A percentile compares a stretch with the other conserved stretches of the same genome.
Conservation (phyloP, 2,113 vertebrate species). For the Electrona antarctica region DNA sequence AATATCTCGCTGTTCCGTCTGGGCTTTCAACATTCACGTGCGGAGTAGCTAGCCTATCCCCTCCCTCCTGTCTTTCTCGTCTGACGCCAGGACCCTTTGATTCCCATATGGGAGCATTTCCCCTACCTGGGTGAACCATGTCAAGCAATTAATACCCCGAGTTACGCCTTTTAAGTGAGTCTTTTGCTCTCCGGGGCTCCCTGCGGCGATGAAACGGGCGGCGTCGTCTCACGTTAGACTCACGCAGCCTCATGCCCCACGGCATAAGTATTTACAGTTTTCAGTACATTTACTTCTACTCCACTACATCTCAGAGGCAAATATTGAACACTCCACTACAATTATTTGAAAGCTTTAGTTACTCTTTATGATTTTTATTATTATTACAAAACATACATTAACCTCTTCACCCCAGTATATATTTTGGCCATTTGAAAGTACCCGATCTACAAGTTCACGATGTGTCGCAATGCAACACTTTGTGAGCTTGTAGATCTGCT, state of each 20-base stretch:
- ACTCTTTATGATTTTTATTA: no score
- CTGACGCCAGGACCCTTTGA: constrained; percentile 15
- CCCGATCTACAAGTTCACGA: no score
- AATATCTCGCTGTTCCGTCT: constrained; percentile 34
- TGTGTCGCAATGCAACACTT: no score
- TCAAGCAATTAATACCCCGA: constrained; percentile 83
- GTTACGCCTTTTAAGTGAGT: constrained; percentile 80
- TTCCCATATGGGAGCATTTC: constrained; percentile 56
- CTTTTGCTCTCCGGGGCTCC: constrained; percentile 75
- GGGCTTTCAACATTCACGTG: not conserved
- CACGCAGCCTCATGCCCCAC: constrained; percentile 35
- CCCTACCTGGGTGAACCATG: constrained; percentile 76
- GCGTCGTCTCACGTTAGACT: constrained; percentile 85
- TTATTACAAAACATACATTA: no score
- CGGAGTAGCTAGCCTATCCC: not conserved
- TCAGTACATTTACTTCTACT: no score
- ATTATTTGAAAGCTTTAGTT: no score
- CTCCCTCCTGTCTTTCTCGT: not conserved
- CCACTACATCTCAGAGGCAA: no score
- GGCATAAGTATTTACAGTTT: no score
- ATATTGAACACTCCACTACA: no score
- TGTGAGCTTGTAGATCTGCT: no score
- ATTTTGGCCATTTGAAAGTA: no score
- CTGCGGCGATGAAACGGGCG: constrained; percentile 86
- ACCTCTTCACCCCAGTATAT: no score